Percentiles rank a stretch among this genome's conserved stretches.
phyloP scores from a whole-genome alignment of 2,797 vertebrate species.

The Microchirus variegatus region DNA sequence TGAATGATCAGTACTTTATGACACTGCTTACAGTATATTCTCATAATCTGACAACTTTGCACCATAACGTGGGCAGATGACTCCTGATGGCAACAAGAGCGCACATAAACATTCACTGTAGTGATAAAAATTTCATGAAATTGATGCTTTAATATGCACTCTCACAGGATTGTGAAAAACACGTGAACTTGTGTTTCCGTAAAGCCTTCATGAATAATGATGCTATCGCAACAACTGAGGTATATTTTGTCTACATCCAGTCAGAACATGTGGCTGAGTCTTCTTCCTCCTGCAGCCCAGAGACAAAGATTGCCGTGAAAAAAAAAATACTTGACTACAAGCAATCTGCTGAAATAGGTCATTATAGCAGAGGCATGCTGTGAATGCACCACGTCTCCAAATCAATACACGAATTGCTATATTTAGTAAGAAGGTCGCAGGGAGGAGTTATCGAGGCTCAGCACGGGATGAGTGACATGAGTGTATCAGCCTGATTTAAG shows the following conservation, averaged over 20 bases:
- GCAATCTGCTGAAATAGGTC: conserved; percentile 81
- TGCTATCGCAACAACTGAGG: conserved; percentile 19
- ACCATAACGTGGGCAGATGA: conserved; percentile 24
- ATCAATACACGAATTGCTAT: conserved; percentile 80
- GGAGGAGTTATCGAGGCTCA: conserved; percentile 72
- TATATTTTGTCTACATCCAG: conserved; percentile 28
- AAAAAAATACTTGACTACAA: conserved; percentile 57
- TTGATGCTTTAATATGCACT: conserved; percentile 4
- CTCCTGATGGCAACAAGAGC: conserved; percentile 19
- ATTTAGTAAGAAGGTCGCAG: conserved; percentile 82
- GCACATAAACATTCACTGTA: neutral
- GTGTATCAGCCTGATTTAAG: conserved; percentile 41
- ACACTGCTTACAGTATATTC: conserved; percentile 38
- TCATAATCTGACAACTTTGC: conserved; percentile 42
- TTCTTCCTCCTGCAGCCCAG: conserved; percentile 34
- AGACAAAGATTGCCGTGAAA: conserved; percentile 50
- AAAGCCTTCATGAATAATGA: conserved; percentile 40
- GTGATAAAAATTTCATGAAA: conserved; percentile 36
- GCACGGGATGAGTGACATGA: conserved; percentile 65
- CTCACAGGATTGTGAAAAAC: conserved; percentile 14
- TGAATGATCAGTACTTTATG: conserved; percentile 57
- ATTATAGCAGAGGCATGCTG: conserved; percentile 76
- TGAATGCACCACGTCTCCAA: conserved; percentile 71
- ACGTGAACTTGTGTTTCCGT: conserved; percentile 28
- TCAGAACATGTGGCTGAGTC: conserved; percentile 34